Conservation (phyloP, 1,140 invertebrate genomes). For the Megalopta genalis region DNA sequence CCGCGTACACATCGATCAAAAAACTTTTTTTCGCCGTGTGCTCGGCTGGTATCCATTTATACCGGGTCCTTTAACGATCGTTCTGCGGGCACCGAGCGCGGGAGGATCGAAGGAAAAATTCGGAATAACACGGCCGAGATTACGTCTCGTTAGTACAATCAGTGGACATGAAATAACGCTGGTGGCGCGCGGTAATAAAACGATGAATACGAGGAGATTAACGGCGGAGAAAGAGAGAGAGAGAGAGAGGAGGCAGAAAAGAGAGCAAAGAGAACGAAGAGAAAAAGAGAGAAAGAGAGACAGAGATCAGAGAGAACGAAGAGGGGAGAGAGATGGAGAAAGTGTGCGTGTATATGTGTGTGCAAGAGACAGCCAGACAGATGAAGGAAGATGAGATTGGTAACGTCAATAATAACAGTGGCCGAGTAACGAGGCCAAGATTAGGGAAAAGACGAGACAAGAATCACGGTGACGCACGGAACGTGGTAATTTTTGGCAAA, state of each 20-base stretch:
- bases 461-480: not conserved
- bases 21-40: not conserved
- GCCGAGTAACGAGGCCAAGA: slow-evolving; percentile 40
- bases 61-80: not conserved
- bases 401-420: slow-evolving; percentile 46
- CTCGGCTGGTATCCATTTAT: too few species aligned
- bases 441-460: slow-evolving; percentile 18
- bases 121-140: not conserved
- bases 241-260: not conserved
- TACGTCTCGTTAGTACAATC: slow-evolving; percentile 30
- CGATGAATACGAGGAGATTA: slow-evolving; percentile 24
- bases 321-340: not conserved
- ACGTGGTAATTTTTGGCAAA: too few species aligned
- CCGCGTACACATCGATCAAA: slow-evolving; percentile 21
- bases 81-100: not conserved
- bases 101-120: not conserved
- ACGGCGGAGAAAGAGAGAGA: not conserved
- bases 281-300: too few species aligned
- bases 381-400: slow-evolving; percentile 11
- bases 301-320: too few species aligned
- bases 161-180: slow-evolving; percentile 24
- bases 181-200: slow-evolving; percentile 26
- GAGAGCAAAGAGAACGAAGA: not conserved
- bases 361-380: not conserved
- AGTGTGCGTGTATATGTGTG: too few species aligned